These are phyloP conservation scores for Porites lobata DNA, from an alignment of 92 coral and sea anemone species.

Conservation along the genomic window DNA sequence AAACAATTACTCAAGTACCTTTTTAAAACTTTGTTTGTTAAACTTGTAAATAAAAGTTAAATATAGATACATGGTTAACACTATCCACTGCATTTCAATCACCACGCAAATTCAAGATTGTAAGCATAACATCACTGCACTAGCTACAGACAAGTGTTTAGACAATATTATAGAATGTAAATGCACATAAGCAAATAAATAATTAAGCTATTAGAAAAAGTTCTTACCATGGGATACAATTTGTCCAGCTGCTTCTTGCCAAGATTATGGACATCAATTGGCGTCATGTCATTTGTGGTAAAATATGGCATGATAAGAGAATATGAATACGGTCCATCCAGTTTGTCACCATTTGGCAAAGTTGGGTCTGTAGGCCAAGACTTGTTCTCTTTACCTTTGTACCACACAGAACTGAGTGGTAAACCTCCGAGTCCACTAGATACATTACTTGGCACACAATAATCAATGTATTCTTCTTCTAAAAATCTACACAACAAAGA, in stretches of 20 bases:
- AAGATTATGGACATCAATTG: constrained; percentile 67
- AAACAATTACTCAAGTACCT: no score
- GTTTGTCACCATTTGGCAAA: constrained; percentile 67
- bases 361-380: constrained; percentile 70
- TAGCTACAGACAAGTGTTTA: no score
- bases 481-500: constrained; percentile 56
- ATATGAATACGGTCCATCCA: constrained; percentile 70
- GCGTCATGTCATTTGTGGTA: constrained; percentile 71
- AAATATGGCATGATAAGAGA: constrained; percentile 73
- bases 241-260: constrained; percentile 65
- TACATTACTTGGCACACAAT: constrained; percentile 81
- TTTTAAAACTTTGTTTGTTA: no score
- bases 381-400: constrained; percentile 57
- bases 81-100: no score
- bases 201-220: no score
- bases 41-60: no score
- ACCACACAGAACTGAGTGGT: constrained; percentile 70
- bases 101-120: no score
- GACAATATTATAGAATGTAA: no score
- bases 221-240: constrained; percentile 80
- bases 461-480: constrained; percentile 75
- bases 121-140: no score
- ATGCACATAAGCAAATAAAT: background rate
- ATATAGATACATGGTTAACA: no score
- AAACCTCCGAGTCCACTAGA: constrained; percentile 82